Base-by-base conservation (phyloP, 92 coral and sea anemone genomes). In the Epizoanthus stellaris region DNA sequence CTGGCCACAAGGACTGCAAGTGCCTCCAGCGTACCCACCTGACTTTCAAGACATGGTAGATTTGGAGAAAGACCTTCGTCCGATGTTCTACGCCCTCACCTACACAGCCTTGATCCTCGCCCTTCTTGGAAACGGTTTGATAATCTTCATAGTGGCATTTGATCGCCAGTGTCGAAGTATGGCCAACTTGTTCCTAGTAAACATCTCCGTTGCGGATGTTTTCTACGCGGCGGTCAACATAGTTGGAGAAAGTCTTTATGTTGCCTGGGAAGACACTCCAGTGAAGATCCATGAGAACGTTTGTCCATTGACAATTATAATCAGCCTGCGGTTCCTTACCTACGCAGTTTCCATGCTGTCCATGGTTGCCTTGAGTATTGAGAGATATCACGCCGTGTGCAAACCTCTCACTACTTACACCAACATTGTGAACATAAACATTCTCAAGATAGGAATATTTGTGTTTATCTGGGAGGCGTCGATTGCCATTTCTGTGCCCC, bases 281-380 rank as follows among this genome's bases (percentile, higher is more conserved):
- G 77, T 80, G 34, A 72, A 77, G 67, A 54, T 75, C 34, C 16
- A 16, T 6, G 80, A 75, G 16, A 5, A 75, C 47, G 49, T 82
- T 6, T 89, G 92, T 38, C 70, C 80, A 3, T 23, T 73, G 52
- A 75, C 71, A 59, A 88, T 80, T 53, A 66, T 85, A 52, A 65
- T 61, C 25, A 62, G 92, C 42, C 64, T 85, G 4, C 85, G 88
- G 13, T 20, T 89, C 9, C 43, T 85, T 17, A 19, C 80, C 49
- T 89, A 85, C 36, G 53, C 92, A 3, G 89, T 89, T 15, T 79
- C 82, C 21, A 85, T 80, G 76, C 75, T 49, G 25, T 89, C 92
- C 9, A 15, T 89, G 72, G 70, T 30, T 42, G 88, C 88, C 2
- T 60, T 89, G 56, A 82, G 92, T 67, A 42, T 85, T 0, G 89